Evolutionary conservation across 2,888 invertebrate genomes (phyloP), one percentile per base, ranked within the genome.

Genomic region (Monopis laevigella): DNA sequence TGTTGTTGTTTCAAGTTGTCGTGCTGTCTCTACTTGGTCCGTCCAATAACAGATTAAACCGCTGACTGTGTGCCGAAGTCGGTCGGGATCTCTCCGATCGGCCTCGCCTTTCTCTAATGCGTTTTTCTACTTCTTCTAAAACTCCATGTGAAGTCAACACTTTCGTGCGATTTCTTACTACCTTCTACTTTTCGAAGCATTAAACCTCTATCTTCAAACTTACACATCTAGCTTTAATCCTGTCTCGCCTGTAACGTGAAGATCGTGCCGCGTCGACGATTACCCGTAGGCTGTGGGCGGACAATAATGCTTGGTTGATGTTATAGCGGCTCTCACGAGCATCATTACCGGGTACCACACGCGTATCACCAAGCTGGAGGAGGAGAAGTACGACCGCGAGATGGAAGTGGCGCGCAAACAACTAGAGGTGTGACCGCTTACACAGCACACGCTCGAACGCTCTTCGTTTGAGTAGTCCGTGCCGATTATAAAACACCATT

Each of bases 371-470:
- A 83, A 84, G 63, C 86, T 95, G 73, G 94, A 96, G 82, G 89
- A 89, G 74, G 87, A 91, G 84, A 98, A 98, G 87, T 98, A 94
- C 87, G 98, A 99, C 87, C 89, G 96, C 85, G 98, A 99, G 86
- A 88, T 90, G 84, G 93, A 93, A 84, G 96, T 97, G 82, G 88
- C 93, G 82, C 90, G 89, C 84, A 97, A 93, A 89, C 93, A 94
- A 75, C 87, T 90, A 78, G 96, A 98, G 94, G 97, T 97, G 86
- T 85, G 86, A 66, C 67, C 67, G 72, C 65, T 73, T 75, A 73
- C 64, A 61, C 62, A 65, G 62, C 66, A 58, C 8, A 54, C 57
- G 56, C 58, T 62, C 58, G 62, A 61, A 65, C 63, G 75, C 75
- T 70, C 70, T 59, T 58, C 71, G 66, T 73, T 73, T 73, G 58